These are phyloP conservation scores for Bugula neritina DNA, from an alignment of 2,888 invertebrate species.

Conservation along the genomic window DNA sequence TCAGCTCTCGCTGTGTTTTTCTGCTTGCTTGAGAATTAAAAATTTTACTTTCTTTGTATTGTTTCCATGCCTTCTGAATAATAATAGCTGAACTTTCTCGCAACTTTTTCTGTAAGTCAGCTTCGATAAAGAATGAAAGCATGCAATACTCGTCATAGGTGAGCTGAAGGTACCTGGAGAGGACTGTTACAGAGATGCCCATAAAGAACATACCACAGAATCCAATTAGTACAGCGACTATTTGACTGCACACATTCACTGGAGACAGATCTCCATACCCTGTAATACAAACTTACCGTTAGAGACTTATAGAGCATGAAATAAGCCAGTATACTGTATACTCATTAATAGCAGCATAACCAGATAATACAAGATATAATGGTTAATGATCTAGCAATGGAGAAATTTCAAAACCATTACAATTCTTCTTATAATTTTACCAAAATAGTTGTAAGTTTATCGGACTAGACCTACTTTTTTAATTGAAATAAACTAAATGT, in stretches of 20 bases:
- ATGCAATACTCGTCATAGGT: slow-evolving; percentile 26
- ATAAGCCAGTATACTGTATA: no score
- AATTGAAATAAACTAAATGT: no score
- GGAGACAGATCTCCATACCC: slow-evolving; percentile 24
- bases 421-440: no score
- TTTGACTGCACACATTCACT: not conserved
- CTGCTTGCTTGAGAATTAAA: not conserved
- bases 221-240: not conserved
- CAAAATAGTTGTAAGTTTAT: no score
- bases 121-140: slow-evolving; percentile 18
- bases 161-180: slow-evolving; percentile 24
- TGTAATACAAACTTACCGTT: not conserved
- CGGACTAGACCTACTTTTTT: no score
- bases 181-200: slow-evolving; percentile 23
- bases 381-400: no score
- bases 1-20: not conserved
- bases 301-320: no score
- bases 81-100: not conserved
- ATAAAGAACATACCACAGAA: slow-evolving; percentile 26
- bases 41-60: slow-evolving; percentile 14
- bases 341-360: no score
- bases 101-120: slow-evolving; percentile 16
- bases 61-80: slow-evolving; percentile 17
- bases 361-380: no score
- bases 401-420: no score